Percentiles rank a stretch among this genome's conserved stretches.
Conservation (phyloP, 2,888 invertebrate species). For the Anthophora plumipes region DNA sequence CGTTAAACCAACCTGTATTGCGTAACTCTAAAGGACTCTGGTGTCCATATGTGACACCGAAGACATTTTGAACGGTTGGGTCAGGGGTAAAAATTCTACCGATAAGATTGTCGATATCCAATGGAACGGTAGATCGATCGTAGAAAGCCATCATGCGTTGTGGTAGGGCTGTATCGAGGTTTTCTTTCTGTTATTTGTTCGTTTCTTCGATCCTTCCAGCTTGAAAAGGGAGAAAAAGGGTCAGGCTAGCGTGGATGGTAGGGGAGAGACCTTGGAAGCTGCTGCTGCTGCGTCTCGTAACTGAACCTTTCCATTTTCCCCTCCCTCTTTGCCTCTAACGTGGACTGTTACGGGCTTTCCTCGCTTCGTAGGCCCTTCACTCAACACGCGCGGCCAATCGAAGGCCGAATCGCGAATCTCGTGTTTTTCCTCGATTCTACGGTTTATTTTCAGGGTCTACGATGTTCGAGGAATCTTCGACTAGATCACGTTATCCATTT, state of each 20-base stretch:
- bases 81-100: constrained; percentile 19
- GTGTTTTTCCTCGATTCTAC: constrained; percentile 41
- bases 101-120: constrained; percentile 41
- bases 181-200: constrained; percentile 65
- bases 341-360: constrained; percentile 42
- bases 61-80: not conserved
- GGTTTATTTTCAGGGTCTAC: constrained; percentile 17
- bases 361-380: constrained; percentile 58
- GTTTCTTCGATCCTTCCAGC: constrained; percentile 58
- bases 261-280: constrained; percentile 74
- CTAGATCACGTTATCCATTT: no score
- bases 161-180: constrained; percentile 71
- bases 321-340: constrained; percentile 23
- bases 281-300: constrained; percentile 77
- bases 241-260: constrained; percentile 46
- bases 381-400: constrained; percentile 57
- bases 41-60: not conserved
- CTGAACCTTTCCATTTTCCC: constrained; percentile 80
- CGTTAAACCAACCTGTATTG: not conserved
- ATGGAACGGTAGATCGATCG: constrained; percentile 45
- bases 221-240: constrained; percentile 70
- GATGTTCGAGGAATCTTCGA: not conserved
- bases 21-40: not conserved
- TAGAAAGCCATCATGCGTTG: constrained; percentile 61
- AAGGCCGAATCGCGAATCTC: constrained; percentile 62